A percentile compares a stretch with the other conserved stretches of the same genome.
phyloP scores from a whole-genome alignment of 2,113 vertebrate species.

The Stegostoma tigrinum region DNA sequence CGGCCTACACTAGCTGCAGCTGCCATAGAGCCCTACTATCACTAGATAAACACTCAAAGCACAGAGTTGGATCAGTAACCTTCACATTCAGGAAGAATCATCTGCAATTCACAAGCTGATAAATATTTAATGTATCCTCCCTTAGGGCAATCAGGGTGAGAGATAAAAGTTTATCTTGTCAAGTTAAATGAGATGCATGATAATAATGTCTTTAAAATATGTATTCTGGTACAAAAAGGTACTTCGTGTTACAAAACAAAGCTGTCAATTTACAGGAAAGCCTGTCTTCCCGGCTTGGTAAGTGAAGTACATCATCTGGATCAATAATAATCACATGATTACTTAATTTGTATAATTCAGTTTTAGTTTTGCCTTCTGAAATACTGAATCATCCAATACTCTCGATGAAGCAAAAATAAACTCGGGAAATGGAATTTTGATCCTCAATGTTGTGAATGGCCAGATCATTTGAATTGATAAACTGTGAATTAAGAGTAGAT shows the following conservation, averaged over 20 bases:
- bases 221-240: neutral
- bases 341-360: neutral
- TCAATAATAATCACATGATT: neutral
- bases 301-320: neutral
- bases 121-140: neutral
- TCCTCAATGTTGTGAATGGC: neutral
- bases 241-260: neutral
- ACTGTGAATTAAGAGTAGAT: neutral
- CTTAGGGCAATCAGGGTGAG: neutral
- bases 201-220: slow-evolving; percentile 5
- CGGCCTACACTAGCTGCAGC: neutral
- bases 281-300: neutral
- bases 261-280: neutral
- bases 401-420: neutral
- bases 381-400: neutral
- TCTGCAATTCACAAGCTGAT: neutral
- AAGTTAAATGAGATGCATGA: neutral
- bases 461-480: neutral
- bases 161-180: neutral
- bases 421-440: neutral
- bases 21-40: neutral
- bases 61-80: neutral
- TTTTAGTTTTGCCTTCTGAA: neutral
- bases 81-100: neutral
- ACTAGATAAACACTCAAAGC: neutral